Base-by-base conservation (phyloP, 2,113 vertebrate genomes). In the Tiliqua scincoides region DNA sequence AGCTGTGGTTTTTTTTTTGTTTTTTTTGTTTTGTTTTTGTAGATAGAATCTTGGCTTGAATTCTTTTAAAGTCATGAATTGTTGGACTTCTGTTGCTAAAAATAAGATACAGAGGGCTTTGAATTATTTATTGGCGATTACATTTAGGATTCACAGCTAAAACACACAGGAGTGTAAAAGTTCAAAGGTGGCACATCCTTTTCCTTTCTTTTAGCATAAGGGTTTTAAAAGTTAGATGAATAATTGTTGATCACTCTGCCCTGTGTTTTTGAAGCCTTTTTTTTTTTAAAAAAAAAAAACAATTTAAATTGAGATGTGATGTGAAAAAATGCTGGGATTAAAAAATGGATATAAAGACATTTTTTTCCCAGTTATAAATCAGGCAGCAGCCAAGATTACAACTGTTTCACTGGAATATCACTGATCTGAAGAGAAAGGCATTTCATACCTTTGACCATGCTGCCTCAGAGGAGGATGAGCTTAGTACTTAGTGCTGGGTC, bases 101-200 rank as follows among this genome's bases (percentile, higher is more conserved):
- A 95, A 94, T 94, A 95, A 94, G 91, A 93, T 93, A 93, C 83
- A 86, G 89, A 95, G 83, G 91, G 92, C 88, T 86, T 71, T 95
- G 92, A 95, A 95, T 95, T 91, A 95, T 94, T 95, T 92, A 95
- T 93, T 85, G 91, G 15, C 90, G 52, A 93, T 88, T 94, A 93
- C 91, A 93, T 94, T 94, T 93, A 92, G 90, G 90, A 93, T 91
- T 93, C 59, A 30, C 88, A 93, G 91, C 88, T 92, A 90, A 92
- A 94, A 90, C 89, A 91, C 85, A 91, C 74, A 91, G 79, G 83
- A 92, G 90, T 92, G 87, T 93, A 90, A 93, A 94, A 94, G 95
- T 94, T 95, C 89, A 93, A 89, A 94, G 89, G 91, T 95, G 92
- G 77, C 63, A 27, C 1, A 30, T 79, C 92, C 71, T 27, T 57